These are phyloP conservation scores for Homarus gammarus DNA, from an alignment of 2,888 invertebrate genomes.

Conservation along the genomic window DNA sequence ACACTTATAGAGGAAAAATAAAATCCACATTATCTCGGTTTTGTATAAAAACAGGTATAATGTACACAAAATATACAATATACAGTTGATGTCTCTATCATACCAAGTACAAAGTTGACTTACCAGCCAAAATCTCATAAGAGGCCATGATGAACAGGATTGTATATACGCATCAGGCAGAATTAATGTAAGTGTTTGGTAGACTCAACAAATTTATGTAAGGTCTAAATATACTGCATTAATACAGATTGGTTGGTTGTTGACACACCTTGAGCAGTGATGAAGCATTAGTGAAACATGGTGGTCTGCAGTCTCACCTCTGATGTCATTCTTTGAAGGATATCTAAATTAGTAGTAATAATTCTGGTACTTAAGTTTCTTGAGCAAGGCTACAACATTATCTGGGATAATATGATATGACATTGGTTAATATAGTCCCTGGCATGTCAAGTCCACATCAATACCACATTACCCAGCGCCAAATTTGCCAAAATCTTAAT, in stretches of 20 bases:
- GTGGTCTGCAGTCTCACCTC: background rate
- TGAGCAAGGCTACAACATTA: background rate
- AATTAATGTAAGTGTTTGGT: background rate
- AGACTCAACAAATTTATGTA: background rate
- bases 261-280: slow-evolving; percentile 13
- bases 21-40: background rate
- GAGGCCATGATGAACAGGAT: slow-evolving; percentile 30
- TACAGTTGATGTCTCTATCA: slow-evolving; percentile 47
- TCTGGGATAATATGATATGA: background rate
- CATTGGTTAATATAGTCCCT: background rate
- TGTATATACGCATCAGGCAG: slow-evolving; percentile 25
- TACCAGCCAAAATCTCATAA: slow-evolving; percentile 23
- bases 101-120: slow-evolving; percentile 20
- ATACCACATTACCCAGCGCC: background rate
- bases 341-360: background rate
- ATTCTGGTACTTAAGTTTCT: background rate
- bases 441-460: background rate
- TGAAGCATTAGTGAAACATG: background rate
- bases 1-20: background rate
- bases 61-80: slow-evolving; percentile 65
- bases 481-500: background rate
- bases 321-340: background rate
- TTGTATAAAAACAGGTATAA: slow-evolving; percentile 54
- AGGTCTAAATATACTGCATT: background rate
- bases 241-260: background rate